Evolutionary conservation across 2,888 invertebrate species (phyloP), one percentile per base, ranked within the genome.

Genomic region (Amorpha juglandis): DNA sequence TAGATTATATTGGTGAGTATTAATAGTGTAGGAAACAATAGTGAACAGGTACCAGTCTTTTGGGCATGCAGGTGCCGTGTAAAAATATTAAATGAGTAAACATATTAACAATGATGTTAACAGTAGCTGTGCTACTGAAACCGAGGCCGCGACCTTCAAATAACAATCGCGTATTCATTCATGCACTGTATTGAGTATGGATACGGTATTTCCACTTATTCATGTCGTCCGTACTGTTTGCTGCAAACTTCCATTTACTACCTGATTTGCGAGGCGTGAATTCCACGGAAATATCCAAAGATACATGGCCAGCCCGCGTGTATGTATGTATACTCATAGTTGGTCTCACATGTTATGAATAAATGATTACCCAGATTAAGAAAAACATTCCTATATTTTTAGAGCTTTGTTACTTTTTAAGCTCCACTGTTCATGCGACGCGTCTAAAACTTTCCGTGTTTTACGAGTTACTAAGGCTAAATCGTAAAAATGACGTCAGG

Each of bases 101-200:
- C 35, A 35, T 21, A 38, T 19, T 38, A 38, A 55, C 38, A 58
- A 12, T 58, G 42, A 58, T 58, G 38, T 38, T 38, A 58, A 38
- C 58, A 45, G 14, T 12, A 12, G 14, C 58, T 16, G 58, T 19
- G 42, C 58, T 19, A 19, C 11, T 7, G 19, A 38, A 38, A 12
- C 58, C 42, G 58, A 42, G 58, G 58, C 21, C 42, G 58, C 42
- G 58, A 11, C 58, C 58, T 58, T 58, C 58, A 42, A 42, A 58
- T 35, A 58, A 58, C 58, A 58, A 58, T 58, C 42, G 58, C 11
- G 58, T 58, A 58, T 42, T 58, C 58, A 58, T 58, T 58, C 58
- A 58, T 38, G n/a, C 42, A 12, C 16, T 38, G 42, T 38, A 42
- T 42, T 58, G 58, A 42, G 58, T 42, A 19, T 58, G 11, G 11